Conservation (phyloP, 2,888 invertebrate species). For the Phasia obesa region DNA sequence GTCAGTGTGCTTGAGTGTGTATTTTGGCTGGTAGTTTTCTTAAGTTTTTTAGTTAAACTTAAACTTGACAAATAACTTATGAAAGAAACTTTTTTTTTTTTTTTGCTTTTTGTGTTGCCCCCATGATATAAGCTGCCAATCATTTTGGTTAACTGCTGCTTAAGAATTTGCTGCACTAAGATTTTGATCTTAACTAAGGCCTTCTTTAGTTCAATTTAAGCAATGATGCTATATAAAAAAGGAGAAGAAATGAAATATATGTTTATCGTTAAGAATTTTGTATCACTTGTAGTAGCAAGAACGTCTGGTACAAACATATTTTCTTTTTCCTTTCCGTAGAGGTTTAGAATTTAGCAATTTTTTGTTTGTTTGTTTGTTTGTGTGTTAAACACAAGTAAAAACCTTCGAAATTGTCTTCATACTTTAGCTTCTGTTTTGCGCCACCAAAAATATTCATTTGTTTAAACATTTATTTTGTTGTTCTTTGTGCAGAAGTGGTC, state of each 20-base stretch:
- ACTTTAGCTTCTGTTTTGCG: slow-evolving; percentile 69
- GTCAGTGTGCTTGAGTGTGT: slow-evolving; percentile 29
- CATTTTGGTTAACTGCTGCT: slow-evolving; percentile 61
- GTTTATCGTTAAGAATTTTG: slow-evolving; percentile 69
- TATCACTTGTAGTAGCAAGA: slow-evolving; percentile 63
- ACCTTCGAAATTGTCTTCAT: slow-evolving; percentile 60
- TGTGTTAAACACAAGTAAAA: slow-evolving; percentile 26
- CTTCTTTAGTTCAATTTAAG: slow-evolving; percentile 41
- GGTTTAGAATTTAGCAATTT: slow-evolving; percentile 12
- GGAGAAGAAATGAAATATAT: slow-evolving; percentile 47
- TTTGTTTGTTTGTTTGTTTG: slow-evolving; percentile 9
- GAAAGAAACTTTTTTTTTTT: slow-evolving; percentile 33
- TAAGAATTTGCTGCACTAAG: slow-evolving; percentile 21
- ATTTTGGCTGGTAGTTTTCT: slow-evolving; percentile 23
- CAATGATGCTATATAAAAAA: slow-evolving; percentile 2
- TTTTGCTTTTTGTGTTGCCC: slow-evolving; percentile 18
- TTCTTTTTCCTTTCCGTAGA: not conserved
- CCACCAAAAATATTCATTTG: slow-evolving; percentile 69
- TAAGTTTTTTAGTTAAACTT: slow-evolving; percentile 54
- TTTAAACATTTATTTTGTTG: slow-evolving; percentile 50
- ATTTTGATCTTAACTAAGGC: slow-evolving; percentile 64
- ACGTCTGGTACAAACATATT: slow-evolving; percentile 40
- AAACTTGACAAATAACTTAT: slow-evolving; percentile 70
- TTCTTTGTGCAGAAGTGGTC: slow-evolving; percentile 10
- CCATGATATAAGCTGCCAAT: slow-evolving; percentile 67